Percentiles rank a stretch among this genome's conserved stretches.
Conservation (phyloP, 2,888 invertebrate genomes). For the Liposcelis brunnea region DNA sequence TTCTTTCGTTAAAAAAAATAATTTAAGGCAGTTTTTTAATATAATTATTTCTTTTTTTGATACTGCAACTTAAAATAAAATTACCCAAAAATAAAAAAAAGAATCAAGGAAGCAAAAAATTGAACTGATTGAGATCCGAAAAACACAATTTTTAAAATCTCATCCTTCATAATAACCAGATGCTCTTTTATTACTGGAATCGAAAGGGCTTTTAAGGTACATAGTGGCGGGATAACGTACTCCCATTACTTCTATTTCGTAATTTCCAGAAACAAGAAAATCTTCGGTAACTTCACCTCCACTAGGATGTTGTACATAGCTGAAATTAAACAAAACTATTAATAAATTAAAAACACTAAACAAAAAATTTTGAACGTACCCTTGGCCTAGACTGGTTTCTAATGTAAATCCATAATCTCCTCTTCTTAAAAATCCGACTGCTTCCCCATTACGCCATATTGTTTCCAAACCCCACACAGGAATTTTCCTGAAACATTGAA, state of each 20-base stretch:
- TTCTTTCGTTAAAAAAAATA: background rate
- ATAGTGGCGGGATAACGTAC: slow-evolving; percentile 49
- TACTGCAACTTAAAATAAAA: no score
- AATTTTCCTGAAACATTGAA: slow-evolving; percentile 30
- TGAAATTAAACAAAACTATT: slow-evolving; percentile 19
- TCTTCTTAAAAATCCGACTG: slow-evolving; percentile 63
- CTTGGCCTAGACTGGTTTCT: slow-evolving; percentile 41
- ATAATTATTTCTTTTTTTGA: background rate
- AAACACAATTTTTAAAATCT: no score
- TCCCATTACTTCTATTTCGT: slow-evolving; percentile 68
- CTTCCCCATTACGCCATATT: slow-evolving; percentile 55
- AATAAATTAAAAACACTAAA: background rate
- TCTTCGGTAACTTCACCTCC: slow-evolving; percentile 44
- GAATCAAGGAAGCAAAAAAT: no score
- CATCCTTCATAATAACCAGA: slow-evolving; percentile 35
- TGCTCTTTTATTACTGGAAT: slow-evolving; percentile 56
- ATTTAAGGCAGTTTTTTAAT: background rate
- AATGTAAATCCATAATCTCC: slow-evolving; percentile 57
- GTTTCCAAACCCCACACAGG: slow-evolving; percentile 77
- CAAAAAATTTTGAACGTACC: slow-evolving; percentile 26
- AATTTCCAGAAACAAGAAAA: slow-evolving; percentile 50
- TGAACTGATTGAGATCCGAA: no score
- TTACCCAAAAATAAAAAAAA: no score
- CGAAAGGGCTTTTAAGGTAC: slow-evolving; percentile 62
- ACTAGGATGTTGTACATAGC: slow-evolving; percentile 39